These are phyloP conservation scores for Diarsia dahlii DNA, from an alignment of 2,888 invertebrate genomes.

Conservation along the genomic window DNA sequence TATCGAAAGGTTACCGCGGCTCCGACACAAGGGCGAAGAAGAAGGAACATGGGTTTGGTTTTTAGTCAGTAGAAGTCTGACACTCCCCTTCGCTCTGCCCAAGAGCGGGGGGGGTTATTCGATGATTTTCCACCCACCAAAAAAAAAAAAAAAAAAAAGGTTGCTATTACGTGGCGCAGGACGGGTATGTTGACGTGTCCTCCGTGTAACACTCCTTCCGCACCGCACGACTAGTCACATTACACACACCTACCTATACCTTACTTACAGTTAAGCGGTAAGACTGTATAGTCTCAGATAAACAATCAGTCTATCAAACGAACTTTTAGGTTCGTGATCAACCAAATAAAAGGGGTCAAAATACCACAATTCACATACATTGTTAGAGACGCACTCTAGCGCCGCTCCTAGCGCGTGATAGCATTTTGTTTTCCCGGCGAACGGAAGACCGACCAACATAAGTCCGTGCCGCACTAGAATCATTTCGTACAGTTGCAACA, in stretches of 20 bases:
- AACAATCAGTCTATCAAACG: not conserved
- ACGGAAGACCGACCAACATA: constrained; percentile 98
- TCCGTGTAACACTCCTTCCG: not conserved
- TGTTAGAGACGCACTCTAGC: constrained; percentile 94
- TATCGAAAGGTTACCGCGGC: too few relatives aligned
- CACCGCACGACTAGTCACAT: too few relatives aligned
- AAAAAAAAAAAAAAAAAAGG: too few relatives aligned
- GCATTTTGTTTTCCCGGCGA: constrained; percentile 97
- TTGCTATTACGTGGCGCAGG: not conserved
- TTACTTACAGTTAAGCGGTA: not conserved
- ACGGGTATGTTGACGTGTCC: not conserved
- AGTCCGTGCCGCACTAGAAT: constrained; percentile 98
- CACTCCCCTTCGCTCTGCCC: too few relatives aligned
- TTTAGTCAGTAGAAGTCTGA: too few relatives aligned
- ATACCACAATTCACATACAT: constrained; percentile 80
- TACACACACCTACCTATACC: not conserved
- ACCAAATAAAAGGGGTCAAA: not conserved
- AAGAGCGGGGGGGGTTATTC: too few relatives aligned
- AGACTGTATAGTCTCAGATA: not conserved
- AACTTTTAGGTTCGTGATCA: not conserved
- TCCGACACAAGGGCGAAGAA: too few relatives aligned
- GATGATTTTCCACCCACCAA: too few relatives aligned
- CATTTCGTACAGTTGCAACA: constrained; percentile 97
- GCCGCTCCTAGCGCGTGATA: constrained; percentile 96
- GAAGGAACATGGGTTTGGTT: too few relatives aligned